Evolutionary conservation across 1,140 invertebrate genomes (phyloP), one percentile per base, ranked within the genome.

Genomic region (Rhizoglyphus robini): DNA sequence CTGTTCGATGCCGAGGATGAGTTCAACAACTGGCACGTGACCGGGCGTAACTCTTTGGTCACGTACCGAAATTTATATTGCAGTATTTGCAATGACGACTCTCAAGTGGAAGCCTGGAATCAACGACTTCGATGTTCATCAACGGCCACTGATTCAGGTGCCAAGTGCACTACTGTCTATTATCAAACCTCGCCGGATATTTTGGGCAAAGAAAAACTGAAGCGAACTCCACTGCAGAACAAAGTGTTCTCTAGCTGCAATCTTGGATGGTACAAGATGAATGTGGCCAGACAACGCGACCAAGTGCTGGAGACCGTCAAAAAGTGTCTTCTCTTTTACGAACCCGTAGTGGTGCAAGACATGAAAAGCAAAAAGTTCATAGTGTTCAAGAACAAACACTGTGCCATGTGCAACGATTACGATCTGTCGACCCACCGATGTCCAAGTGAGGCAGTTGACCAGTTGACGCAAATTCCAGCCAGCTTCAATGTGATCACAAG

Each of bases 11-110:
- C 15, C 54, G 48, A 65, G 5, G 57, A 65, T 23, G 63, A 65
- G 27, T 58, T 65, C 29, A 23, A 20, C 11, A 32, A 29, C 18
- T 65, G 63, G 63, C 63, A 65, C 36, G 77, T 79, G 11, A 81
- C 79, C 0, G 75, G 74, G 54, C 69, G 72, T 36, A 62, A 59
- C 15, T 70, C 76, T 0, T 74, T 77, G 5, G 67, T 77, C 30
- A 81, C 80, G 0, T 83, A 80, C 71, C 74, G 74, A 59, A 83
- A 82, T 68, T 70, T 75, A n/a, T 78, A 76, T 72, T 83, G 82
- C 69, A 80, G 81, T 1, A 57, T 77, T 4, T 83, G 82, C 69
- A 78, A 82, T 71, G 70, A 73, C 1, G 78, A 78, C 58, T 25
- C 20, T 2, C 23, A 49, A 29, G 23, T 64, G 1, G 49, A 49